Evolutionary conservation across 2,797 vertebrate genomes (phyloP).

Genomic region (Forpus xanthops): DNA sequence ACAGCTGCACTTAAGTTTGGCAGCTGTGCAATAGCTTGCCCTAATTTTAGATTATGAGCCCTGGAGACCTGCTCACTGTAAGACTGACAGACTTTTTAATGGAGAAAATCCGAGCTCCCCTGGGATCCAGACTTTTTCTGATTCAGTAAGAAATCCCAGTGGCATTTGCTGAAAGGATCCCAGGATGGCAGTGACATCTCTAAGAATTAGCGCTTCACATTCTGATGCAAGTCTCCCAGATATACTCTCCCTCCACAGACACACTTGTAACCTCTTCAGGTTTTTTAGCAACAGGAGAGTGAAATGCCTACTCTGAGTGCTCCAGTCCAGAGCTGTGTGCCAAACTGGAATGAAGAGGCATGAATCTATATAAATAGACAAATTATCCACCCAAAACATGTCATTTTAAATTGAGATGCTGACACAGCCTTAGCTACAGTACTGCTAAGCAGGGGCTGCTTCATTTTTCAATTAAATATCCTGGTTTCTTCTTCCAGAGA

Average conservation of each 20-base stretch:
- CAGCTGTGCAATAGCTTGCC: constrained; percentile 64
- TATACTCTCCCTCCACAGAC: not conserved
- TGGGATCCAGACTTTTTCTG: constrained; percentile 55
- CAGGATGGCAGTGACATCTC: constrained; percentile 61
- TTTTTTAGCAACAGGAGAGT: not conserved
- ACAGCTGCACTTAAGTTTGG: constrained; percentile 71
- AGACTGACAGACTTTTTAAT: constrained; percentile 74
- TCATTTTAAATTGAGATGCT: constrained; percentile 54
- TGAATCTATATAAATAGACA: constrained; percentile 38
- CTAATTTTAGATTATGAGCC: constrained; percentile 73
- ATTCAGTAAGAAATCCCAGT: constrained; percentile 58
- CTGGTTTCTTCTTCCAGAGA: constrained; percentile 18
- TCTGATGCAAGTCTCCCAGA: constrained; percentile 31
- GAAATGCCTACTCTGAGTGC: not conserved
- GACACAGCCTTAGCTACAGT: constrained; percentile 29
- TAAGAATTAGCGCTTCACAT: constrained; percentile 61
- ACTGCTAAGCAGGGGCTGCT: not conserved
- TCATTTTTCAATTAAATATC: constrained; percentile 43
- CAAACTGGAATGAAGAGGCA: constrained; percentile 37
- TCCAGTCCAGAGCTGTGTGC: not conserved
- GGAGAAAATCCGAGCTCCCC: constrained; percentile 60
- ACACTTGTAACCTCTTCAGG: not conserved
- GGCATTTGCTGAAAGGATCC: constrained; percentile 63
- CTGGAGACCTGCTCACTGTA: constrained; percentile 51
- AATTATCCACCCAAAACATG: constrained; percentile 34